phyloP scores from a whole-genome alignment of 2,113 vertebrate genomes.

The Leuciscus idus region DNA sequence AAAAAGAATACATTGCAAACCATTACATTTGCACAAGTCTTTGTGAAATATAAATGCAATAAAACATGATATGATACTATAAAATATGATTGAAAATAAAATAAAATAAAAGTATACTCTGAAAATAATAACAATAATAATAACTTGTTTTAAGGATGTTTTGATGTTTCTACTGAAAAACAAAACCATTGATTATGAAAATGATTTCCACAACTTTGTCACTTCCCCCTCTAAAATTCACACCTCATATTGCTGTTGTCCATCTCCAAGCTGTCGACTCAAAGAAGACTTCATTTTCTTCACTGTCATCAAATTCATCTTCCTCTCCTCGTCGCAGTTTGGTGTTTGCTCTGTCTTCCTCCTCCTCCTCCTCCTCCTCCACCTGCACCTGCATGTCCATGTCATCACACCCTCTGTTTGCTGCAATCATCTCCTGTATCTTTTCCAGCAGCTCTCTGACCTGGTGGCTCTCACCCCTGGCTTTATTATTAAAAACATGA shows the following conservation, averaged over 20 bases:
- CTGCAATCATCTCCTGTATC: constrained; percentile 38
- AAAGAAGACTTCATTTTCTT: constrained; percentile 22
- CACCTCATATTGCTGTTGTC: neutral
- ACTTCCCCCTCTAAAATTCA: neutral
- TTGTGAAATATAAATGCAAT: no score
- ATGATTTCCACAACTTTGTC: neutral
- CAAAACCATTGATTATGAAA: constrained; percentile 8
- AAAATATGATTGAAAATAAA: neutral
- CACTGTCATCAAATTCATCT: constrained; percentile 8
- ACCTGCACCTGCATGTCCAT: constrained; percentile 12
- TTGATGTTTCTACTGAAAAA: neutral
- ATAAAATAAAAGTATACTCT: neutral
- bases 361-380: neutral
- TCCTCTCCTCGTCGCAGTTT: neutral
- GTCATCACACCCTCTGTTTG: constrained; percentile 14
- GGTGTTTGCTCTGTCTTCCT: neutral
- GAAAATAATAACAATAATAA: neutral
- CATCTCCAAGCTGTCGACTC: neutral
- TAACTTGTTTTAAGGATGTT: neutral
- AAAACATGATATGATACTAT: neutral
- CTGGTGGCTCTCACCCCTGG: constrained; percentile 14
- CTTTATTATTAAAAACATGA: constrained; percentile 50
- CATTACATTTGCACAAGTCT: neutral
- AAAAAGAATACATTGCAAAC: neutral
- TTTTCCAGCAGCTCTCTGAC: constrained; percentile 52